Conservation (phyloP, 2,888 invertebrate genomes). For the Allygus modestus region DNA sequence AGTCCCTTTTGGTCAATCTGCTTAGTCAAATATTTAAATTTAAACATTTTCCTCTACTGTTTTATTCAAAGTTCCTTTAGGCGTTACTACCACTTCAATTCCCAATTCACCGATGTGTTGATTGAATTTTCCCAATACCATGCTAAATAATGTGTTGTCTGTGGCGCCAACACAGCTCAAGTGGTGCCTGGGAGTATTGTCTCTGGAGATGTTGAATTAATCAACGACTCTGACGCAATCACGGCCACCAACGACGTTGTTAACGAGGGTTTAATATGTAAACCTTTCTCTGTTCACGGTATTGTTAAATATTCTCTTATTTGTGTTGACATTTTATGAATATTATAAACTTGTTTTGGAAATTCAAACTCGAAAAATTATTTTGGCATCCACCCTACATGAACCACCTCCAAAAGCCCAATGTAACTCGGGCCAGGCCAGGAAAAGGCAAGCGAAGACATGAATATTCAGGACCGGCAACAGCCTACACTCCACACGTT, state of each 20-base stretch:
- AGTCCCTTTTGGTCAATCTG: too few relatives aligned
- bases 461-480: not conserved
- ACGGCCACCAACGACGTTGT: not conserved
- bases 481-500: not conserved
- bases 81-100: too few relatives aligned
- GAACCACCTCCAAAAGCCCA: too few relatives aligned
- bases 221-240: not conserved
- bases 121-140: not conserved
- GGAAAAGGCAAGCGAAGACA: not conserved
- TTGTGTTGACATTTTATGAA: too few relatives aligned
- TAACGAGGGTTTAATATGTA: not conserved
- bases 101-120: not conserved
- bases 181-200: not conserved
- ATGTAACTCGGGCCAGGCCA: too few relatives aligned
- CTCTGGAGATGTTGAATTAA: constrained; percentile 13
- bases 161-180: not conserved
- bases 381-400: too few relatives aligned
- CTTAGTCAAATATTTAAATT: too few relatives aligned
- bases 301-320: not conserved
- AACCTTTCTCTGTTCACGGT: not conserved
- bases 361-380: too few relatives aligned
- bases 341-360: too few relatives aligned
- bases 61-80: too few relatives aligned
- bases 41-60: too few relatives aligned
- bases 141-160: constrained; percentile 11